Conservation (phyloP, 2,113 vertebrate species). For the Ageneiosus marmoratus region DNA sequence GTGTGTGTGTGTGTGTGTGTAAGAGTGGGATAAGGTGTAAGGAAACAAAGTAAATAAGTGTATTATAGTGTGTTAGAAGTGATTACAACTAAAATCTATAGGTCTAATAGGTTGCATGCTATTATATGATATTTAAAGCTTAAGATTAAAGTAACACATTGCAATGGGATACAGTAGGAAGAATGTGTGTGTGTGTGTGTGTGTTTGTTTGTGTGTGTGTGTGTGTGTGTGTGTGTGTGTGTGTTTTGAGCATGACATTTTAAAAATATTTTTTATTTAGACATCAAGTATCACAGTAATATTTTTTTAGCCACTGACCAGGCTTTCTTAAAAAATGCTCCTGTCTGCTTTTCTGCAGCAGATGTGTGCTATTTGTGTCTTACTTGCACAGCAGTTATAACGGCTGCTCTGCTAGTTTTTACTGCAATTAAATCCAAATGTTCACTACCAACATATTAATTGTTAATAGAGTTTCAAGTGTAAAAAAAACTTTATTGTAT, state of each 20-base stretch:
- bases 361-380: slow-evolving; percentile 22
- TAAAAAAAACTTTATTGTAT: background rate
- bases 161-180: background rate
- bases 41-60: background rate
- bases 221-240: background rate
- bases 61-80: background rate
- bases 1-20: background rate
- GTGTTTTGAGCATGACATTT: background rate
- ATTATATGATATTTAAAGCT: background rate
- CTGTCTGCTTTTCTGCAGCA: background rate
- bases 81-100: background rate
- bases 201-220: background rate
- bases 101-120: background rate
- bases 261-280: background rate
- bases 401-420: background rate
- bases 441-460: background rate
- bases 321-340: background rate
- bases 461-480: background rate
- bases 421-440: background rate
- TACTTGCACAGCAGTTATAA: slow-evolving; percentile 14
- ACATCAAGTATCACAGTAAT: background rate
- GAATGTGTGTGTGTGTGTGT: background rate
- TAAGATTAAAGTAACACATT: background rate
- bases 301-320: background rate
- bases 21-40: background rate